Evolutionary conservation across 1,140 invertebrate genomes (phyloP).

Genomic region (Acromyrmex charruanus): DNA sequence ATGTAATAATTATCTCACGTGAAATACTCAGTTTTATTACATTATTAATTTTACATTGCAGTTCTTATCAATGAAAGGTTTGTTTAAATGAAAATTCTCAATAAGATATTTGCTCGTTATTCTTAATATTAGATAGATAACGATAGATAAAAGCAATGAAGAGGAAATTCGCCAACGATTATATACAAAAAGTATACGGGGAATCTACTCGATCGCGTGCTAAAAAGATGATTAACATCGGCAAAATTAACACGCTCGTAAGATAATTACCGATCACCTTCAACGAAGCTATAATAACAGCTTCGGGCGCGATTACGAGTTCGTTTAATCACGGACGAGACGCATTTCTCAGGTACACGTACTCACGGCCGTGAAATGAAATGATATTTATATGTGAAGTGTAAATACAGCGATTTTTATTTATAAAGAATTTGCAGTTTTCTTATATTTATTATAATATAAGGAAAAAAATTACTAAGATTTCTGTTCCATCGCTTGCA

Average conservation of each 20-base stretch:
- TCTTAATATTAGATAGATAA: conserved; percentile 12
- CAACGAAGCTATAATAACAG: conserved; percentile 30
- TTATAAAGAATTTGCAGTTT: not conserved
- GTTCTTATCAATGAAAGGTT: conserved; percentile 23
- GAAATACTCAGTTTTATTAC: not conserved
- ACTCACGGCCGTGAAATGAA: not conserved
- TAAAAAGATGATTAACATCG: conserved; percentile 58
- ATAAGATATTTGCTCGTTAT: conserved; percentile 21
- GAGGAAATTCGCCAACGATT: conserved; percentile 13
- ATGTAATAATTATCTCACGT: not conserved
- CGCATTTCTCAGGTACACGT: conserved; percentile 12
- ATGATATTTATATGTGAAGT: conserved; percentile 4
- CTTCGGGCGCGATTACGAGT: conserved; percentile 37
- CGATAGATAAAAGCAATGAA: not conserved
- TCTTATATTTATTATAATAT: not conserved
- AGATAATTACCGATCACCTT: conserved; percentile 64
- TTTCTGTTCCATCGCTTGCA: not conserved
- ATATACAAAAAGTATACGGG: not conserved
- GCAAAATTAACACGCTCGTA: conserved; percentile 53
- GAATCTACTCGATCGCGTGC: conserved; percentile 14
- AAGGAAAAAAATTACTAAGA: not conserved
- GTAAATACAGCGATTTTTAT: conserved; percentile 38
- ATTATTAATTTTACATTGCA: conserved; percentile 35
- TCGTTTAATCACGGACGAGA: conserved; percentile 42
- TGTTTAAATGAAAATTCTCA: not conserved